Conservation (phyloP, 1,140 invertebrate species). For the Hydropsyche tenuis region DNA sequence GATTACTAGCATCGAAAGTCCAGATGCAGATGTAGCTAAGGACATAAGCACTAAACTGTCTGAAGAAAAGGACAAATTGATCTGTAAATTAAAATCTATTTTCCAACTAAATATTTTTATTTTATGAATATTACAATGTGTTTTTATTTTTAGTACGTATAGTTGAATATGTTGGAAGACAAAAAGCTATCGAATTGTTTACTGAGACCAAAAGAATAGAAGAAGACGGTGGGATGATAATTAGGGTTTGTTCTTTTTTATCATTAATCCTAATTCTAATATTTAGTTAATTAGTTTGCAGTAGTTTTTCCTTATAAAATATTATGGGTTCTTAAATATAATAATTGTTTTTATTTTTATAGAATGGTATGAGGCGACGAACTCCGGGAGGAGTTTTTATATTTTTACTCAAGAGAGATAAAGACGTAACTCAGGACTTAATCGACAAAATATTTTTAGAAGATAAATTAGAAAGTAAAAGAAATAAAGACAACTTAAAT, state of each 20-base stretch:
- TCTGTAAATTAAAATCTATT: slow-evolving; percentile 71
- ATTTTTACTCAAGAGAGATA: slow-evolving; percentile 78
- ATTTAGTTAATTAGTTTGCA: too few relatives aligned
- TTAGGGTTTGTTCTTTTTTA: too few relatives aligned
- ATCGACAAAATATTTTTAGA: slow-evolving; percentile 76
- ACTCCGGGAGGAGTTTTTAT: slow-evolving; percentile 86
- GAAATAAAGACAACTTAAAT: slow-evolving; percentile 62
- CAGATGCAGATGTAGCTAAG: slow-evolving; percentile 66
- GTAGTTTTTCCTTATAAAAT: too few relatives aligned
- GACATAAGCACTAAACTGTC: slow-evolving; percentile 74
- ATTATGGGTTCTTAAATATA: too few relatives aligned
- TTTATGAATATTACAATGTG: slow-evolving; percentile 30
- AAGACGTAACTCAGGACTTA: slow-evolving; percentile 71
- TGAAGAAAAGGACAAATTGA: slow-evolving; percentile 74
- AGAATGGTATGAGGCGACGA: slow-evolving; percentile 81
- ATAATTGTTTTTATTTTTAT: slow-evolving; percentile 38
- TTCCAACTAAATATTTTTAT: slow-evolving; percentile 2
- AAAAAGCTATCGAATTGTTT: slow-evolving; percentile 77
- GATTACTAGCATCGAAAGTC: slow-evolving; percentile 58
- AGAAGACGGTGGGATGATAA: slow-evolving; percentile 81
- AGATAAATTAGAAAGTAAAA: slow-evolving; percentile 67
- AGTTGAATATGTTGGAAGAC: slow-evolving; percentile 73
- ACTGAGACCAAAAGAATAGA: slow-evolving; percentile 81
- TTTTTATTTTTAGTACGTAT: slow-evolving; percentile 68
- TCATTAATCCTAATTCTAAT: too few relatives aligned